phyloP scores from a whole-genome alignment of 2,113 vertebrate species.

The Athene noctua region DNA sequence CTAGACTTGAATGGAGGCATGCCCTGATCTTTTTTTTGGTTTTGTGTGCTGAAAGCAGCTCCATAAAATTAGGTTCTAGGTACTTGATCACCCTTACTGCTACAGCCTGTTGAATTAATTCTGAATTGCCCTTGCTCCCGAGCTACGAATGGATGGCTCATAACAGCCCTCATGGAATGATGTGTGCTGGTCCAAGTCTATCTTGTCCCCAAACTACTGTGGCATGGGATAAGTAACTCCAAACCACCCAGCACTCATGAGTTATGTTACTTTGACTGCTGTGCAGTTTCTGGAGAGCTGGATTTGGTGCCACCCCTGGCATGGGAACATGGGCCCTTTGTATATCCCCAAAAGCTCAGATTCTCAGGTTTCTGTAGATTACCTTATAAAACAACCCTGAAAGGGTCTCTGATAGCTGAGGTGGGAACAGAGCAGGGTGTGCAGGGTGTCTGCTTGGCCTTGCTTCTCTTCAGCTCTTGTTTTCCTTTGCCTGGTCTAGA shows the following conservation, averaged over 20 bases:
- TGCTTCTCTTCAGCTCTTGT: background rate
- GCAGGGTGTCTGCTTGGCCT: background rate
- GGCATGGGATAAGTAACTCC: accelerated
- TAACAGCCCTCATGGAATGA: background rate
- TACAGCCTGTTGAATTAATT: background rate
- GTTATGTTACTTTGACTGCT: background rate
- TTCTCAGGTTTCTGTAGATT: background rate
- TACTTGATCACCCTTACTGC: background rate
- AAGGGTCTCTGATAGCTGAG: background rate
- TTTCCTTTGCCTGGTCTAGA: background rate
- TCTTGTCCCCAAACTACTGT: background rate
- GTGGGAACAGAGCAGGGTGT: background rate
- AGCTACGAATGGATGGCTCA: background rate
- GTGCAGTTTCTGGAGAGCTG: background rate
- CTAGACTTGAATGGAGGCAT: background rate
- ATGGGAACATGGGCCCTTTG: accelerated
- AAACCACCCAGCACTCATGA: background rate
- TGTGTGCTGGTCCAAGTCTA: background rate
- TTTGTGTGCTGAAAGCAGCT: background rate
- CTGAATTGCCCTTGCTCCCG: background rate
- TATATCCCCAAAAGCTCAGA: background rate
- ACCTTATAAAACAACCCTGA: background rate
- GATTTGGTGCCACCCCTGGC: background rate
- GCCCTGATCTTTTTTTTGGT: background rate
- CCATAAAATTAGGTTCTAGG: background rate